phyloP scores from a whole-genome alignment of 2,113 vertebrate genomes.

The Himantopus leucocephalus region DNA sequence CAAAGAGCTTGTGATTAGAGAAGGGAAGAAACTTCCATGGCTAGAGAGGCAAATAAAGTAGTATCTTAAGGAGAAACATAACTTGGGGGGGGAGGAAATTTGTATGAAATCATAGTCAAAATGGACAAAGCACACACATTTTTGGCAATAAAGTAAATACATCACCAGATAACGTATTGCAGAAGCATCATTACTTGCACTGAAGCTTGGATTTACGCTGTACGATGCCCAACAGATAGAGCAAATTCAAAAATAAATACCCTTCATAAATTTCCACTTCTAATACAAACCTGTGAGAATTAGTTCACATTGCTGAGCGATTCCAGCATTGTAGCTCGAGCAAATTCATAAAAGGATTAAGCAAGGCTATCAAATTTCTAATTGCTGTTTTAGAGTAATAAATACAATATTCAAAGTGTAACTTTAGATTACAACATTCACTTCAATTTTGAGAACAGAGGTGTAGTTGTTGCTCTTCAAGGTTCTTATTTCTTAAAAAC shows the following conservation, averaged over 20 bases:
- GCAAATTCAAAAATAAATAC: not conserved
- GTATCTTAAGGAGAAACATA: not conserved
- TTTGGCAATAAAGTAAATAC: not conserved
- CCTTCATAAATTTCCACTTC: not conserved
- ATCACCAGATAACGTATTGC: not conserved
- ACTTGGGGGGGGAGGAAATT: not conserved
- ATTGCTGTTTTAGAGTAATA: not conserved
- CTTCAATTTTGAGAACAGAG: not conserved
- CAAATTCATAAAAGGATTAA: not conserved
- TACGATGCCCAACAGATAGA: not conserved
- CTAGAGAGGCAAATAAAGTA: not conserved
- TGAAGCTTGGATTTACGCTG: not conserved
- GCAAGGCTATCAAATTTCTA: not conserved
- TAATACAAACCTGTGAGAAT: not conserved
- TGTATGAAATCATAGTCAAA: not conserved
- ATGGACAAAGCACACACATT: not conserved
- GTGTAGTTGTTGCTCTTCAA: not conserved
- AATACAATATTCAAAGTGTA: not conserved
- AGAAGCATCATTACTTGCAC: not conserved
- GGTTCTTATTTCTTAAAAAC: not conserved
- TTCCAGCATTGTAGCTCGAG: rapidly evolving
- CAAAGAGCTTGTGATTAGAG: not conserved
- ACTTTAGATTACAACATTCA: not conserved
- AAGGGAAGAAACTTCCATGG: not conserved
- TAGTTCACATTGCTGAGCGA: not conserved